Conservation (phyloP, 2,797 vertebrate genomes). For the Cottoperca gobio region DNA sequence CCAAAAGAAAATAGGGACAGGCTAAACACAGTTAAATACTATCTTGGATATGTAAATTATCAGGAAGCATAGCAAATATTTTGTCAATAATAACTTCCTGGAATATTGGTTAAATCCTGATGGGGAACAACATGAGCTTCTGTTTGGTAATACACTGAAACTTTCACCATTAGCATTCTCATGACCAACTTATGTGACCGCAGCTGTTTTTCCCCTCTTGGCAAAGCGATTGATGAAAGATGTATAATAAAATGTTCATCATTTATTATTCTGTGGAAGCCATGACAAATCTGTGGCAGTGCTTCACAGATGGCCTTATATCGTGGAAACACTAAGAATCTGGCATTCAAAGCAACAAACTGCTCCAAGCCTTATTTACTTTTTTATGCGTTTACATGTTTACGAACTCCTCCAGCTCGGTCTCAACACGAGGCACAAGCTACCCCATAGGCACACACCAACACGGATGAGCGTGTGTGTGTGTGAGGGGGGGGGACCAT, state of each 20-base stretch:
- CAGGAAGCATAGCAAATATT: neutral
- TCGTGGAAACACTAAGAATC: constrained; percentile 9
- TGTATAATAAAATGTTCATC: neutral
- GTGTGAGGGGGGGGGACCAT: too few species aligned
- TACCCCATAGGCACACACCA: neutral
- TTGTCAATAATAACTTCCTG: neutral
- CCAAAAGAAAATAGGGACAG: too few species aligned
- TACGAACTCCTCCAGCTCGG: constrained; percentile 6
- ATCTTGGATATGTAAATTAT: neutral
- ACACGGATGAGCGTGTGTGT: too few species aligned
- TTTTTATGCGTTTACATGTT: constrained; percentile 21
- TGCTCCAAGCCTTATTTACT: constrained; percentile 31
- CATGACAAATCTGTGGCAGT: constrained; percentile 17
- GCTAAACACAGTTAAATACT: neutral
- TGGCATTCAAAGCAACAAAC: constrained; percentile 17
- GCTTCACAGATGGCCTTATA: constrained; percentile 19
- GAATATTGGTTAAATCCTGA: too few species aligned
- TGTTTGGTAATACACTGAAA: neutral
- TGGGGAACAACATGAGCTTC: neutral
- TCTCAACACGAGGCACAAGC: neutral
- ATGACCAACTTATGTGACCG: constrained; percentile 1
- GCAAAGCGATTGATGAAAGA: neutral
- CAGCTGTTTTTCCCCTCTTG: neutral
- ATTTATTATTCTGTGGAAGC: constrained; percentile 5
- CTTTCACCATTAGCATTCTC: neutral